A percentile compares a stretch with the other conserved stretches of the same genome.
Evolutionary conservation across 2,888 invertebrate genomes (phyloP).

Genomic region (Bombylius discolor): DNA sequence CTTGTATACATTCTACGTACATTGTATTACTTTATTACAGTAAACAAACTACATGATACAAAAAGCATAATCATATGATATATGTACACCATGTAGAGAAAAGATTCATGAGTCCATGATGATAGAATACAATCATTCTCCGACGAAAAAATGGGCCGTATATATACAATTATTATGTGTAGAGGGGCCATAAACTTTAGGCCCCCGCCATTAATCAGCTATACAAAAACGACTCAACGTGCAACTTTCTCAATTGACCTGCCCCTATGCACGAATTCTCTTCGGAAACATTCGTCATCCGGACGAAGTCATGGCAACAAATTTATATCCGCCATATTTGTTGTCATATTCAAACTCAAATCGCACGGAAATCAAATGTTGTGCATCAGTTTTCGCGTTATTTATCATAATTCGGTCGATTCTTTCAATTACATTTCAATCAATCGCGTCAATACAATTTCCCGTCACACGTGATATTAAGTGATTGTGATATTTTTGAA

Average conservation of each 20-base stretch:
- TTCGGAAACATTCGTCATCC: conserved; percentile 7
- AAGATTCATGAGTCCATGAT: too few species aligned
- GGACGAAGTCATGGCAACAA: conserved; percentile 5
- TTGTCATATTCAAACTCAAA: neutral
- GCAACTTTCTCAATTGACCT: conserved; percentile 16
- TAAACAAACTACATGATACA: too few species aligned
- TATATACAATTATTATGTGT: neutral
- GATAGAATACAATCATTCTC: neutral
- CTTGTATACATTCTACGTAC: too few species aligned
- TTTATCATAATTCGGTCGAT: neutral
- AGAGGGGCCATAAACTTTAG: conserved; percentile 16
- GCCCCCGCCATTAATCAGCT: conserved; percentile 19
- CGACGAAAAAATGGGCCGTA: neutral
- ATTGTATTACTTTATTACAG: too few species aligned
- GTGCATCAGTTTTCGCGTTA: neutral
- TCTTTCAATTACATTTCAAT: neutral
- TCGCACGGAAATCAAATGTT: neutral
- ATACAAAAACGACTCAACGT: neutral
- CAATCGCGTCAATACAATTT: neutral
- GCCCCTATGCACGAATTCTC: conserved; percentile 12
- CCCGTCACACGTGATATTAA: neutral
- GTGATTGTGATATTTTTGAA: neutral
- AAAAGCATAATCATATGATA: too few species aligned
- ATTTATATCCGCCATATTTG: neutral
- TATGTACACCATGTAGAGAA: too few species aligned